A percentile compares a stretch with the other conserved stretches of the same genome.
These are phyloP conservation scores for Asarcornis scutulata DNA, from an alignment of 2,113 vertebrate genomes.

Conservation along the genomic window DNA sequence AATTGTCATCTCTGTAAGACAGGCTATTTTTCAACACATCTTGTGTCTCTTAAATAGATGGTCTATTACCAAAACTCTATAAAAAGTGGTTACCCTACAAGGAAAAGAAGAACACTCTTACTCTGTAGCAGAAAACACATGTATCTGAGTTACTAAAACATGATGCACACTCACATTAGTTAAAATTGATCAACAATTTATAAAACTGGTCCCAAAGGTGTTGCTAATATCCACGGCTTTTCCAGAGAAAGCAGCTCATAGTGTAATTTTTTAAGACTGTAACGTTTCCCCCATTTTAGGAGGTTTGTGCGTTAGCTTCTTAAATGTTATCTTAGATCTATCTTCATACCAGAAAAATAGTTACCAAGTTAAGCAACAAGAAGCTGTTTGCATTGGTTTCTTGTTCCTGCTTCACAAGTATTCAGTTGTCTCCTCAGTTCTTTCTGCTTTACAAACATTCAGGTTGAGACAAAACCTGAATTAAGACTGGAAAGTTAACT, in stretches of 20 bases:
- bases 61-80: background rate
- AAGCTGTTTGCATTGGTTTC: background rate
- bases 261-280: background rate
- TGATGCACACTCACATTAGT: background rate
- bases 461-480: background rate
- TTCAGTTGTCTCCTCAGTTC: background rate
- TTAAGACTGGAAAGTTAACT: background rate
- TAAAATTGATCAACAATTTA: background rate
- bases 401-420: background rate
- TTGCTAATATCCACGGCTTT: background rate
- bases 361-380: background rate
- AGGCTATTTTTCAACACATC: background rate
- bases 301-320: background rate
- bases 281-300: background rate
- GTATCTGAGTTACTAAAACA: background rate
- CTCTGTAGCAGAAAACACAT: background rate
- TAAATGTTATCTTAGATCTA: background rate
- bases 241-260: background rate
- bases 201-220: background rate
- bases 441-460: background rate
- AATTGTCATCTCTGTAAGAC: background rate
- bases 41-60: background rate
- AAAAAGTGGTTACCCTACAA: background rate
- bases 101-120: background rate
- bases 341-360: conserved; percentile 2